Evolutionary conservation across 2,888 invertebrate genomes (phyloP), one percentile per base, ranked within the genome.

Genomic region (Chrysomela aeneicollis): DNA sequence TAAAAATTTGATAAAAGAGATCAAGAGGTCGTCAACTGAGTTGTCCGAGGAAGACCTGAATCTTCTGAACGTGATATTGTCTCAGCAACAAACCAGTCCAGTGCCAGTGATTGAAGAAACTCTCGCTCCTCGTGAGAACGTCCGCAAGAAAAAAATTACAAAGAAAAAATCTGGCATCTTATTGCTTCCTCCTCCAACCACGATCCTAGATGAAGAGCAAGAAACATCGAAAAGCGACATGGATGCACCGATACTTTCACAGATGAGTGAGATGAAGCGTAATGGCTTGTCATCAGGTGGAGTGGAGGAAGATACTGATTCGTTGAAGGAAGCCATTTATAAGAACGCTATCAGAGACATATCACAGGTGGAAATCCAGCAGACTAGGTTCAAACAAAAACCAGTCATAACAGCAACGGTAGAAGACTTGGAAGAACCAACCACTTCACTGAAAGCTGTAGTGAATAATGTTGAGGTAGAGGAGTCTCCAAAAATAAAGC

Each of bases 401-500:
- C 81, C 84, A 10, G 85, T 86, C 57, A 87, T 88, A 19, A 87
- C 87, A 9, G 80, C 85, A 10, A 83, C 85, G 0, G 86, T 88
- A 6, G 74, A 66, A 15, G 68, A 87, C 74, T 77, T 88, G 49
- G 84, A 84, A 55, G 78, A 84, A 15, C 57, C 66, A 1, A 68
- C 64, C 18, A 84, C 82, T 69, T 83, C 84, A 8, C 78, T 87
- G 26, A 88, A 87, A 79, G 86, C 86, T 68, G 81, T 84, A 59
- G 82, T 88, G 35, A 87, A 87, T 75, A 85, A 88, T 74, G 81
- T 87, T 5, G 84, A 84, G 22, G 87, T 90, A 15, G 88, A 89
- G 78, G 89, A 89, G 82, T 85, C 84, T 54, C 83, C 80, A 82
- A 76, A 74, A 59, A 72, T 69, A 22, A 76, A 78, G 59, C 75